These are phyloP conservation scores for Gobius niger DNA, from an alignment of 2,113 vertebrate species.

Conservation along the genomic window DNA sequence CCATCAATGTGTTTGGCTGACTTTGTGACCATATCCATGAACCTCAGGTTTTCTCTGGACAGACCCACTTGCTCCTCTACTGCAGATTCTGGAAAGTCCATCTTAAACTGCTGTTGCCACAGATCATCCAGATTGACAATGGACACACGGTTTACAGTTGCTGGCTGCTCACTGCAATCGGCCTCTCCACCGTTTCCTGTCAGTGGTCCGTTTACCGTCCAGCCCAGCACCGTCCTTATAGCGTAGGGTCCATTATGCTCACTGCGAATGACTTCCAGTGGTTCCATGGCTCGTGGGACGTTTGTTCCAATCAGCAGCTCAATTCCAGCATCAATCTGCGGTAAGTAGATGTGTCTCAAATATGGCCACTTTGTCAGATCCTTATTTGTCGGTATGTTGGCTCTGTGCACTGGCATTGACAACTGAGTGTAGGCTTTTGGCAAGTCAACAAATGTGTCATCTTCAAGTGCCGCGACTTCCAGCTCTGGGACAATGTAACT, in stretches of 20 bases:
- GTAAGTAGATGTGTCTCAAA: no score
- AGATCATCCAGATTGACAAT: background rate
- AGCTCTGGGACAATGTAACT: no score
- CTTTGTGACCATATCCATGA: conserved; percentile 2
- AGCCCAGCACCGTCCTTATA: background rate
- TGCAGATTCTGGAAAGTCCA: background rate
- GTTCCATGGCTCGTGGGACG: no score
- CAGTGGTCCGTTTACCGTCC: background rate
- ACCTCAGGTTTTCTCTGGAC: conserved; percentile 10
- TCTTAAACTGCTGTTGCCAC: conserved; percentile 7
- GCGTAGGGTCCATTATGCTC: background rate
- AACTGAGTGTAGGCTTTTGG: no score
- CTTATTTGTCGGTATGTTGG: no score
- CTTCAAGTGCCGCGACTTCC: no score
- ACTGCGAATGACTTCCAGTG: background rate
- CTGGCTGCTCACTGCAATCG: background rate
- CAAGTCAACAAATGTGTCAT: no score
- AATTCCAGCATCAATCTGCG: no score
- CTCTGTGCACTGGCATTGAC: background rate
- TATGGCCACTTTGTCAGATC: no score
- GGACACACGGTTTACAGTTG: background rate
- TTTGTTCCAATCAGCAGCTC: no score
- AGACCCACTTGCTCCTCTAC: background rate
- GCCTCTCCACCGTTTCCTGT: conserved; percentile 3
- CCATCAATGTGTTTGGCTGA: background rate